Base-by-base conservation (phyloP, 2,797 vertebrate species). In the Acropternis orthonyx region DNA sequence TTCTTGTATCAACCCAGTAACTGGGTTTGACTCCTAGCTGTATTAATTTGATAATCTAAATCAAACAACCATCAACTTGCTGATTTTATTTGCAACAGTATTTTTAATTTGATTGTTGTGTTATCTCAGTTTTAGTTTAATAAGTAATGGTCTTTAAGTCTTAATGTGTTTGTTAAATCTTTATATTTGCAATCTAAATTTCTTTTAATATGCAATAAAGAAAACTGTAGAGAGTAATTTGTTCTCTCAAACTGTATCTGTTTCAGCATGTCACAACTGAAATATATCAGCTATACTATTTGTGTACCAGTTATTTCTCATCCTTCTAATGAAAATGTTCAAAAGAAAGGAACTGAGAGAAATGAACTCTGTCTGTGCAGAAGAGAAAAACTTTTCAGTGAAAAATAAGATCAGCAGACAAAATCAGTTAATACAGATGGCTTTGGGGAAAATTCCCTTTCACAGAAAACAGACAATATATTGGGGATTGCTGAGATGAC, bases 151-250 rank as follows among this genome's bases (percentile, higher is more conserved):
- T 55, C 51, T 93, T 81, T 79, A 83, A 73, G 43, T 86, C 62
- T 90, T 78, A 90, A 88, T 75, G 34, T 58, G n/a, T 94, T 95
- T 77, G 39, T 84, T 88, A 93, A 86, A 75, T 85, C 54, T 80
- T 88, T 87, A 14, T 67, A 74, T 68, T 73, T 80, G 65, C 46
- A 62, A 23, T 68, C 61, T 88, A 58, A 68, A 77, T 93, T 80
- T 75, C 52, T 84, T 92, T 48, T 58, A 88, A 85, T 67, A 63
- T 77, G 51, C 69, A 88, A 65, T 71, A 92, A 89, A 37, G 22
- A 78, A 92, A 92, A 72, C 73, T 56, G 41, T 48, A 74, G 26
- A 72, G 39, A 72, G 36, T 81, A 43, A 83, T 95, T 85, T 94
- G 51, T 90, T 86, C 48, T 82, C 84, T 81, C 43, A 51, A 65